These are phyloP conservation scores for Scolopax rusticola DNA, from an alignment of 2,797 vertebrate genomes.

Conservation along the genomic window DNA sequence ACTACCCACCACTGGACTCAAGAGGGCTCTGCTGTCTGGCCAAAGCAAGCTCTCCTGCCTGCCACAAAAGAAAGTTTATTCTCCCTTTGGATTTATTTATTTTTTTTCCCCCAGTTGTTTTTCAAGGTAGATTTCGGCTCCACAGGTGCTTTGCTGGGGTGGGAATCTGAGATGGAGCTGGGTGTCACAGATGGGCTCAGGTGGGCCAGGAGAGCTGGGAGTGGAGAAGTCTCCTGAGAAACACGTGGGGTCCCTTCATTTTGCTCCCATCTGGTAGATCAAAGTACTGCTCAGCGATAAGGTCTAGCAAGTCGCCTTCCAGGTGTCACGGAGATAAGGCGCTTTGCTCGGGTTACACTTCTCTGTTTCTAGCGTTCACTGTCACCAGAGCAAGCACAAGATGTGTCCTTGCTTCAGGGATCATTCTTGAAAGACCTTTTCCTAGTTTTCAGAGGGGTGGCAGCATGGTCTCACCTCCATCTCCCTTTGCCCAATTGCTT, in stretches of 20 bases:
- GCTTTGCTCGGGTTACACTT: neutral
- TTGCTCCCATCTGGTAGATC: slow-evolving; percentile 36
- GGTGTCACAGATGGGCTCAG: neutral
- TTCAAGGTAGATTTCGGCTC: neutral
- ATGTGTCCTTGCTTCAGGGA: accelerated
- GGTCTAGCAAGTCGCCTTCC: neutral
- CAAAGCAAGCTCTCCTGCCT: neutral
- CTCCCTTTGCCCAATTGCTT: neutral
- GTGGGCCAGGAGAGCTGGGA: neutral
- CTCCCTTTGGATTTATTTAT: neutral
- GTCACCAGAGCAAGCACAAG: neutral
- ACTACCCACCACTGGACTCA: slow-evolving; percentile 38
- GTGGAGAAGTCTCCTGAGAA: neutral
- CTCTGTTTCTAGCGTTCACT: neutral
- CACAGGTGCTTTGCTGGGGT: slow-evolving; percentile 4
- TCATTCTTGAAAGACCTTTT: neutral
- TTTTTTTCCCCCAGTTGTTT: neutral
- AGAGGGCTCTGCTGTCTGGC: slow-evolving; percentile 68
- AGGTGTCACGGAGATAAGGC: slow-evolving; percentile 23
- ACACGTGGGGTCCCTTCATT: neutral
- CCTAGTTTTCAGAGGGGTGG: neutral
- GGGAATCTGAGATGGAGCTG: neutral
- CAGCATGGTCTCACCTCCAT: neutral
- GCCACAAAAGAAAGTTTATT: neutral
- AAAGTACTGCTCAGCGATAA: neutral